Conservation (phyloP, 92 coral and sea anemone species). For the Anthopleura xanthogrammica region DNA sequence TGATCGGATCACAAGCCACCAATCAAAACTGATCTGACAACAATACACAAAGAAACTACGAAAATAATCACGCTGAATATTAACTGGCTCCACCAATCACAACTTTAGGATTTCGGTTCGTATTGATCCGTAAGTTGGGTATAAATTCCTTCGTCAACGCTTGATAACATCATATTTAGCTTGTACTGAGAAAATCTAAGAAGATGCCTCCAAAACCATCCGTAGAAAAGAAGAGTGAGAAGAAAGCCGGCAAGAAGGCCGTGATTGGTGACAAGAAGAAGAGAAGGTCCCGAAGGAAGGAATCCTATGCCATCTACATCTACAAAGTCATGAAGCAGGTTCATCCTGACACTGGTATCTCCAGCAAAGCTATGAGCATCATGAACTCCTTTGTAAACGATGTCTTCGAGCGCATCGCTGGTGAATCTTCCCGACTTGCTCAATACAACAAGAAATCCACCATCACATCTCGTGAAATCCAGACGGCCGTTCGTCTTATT, state of each 20-base stretch:
- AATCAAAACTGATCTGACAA: too few relatives aligned
- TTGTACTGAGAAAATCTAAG: too few relatives aligned
- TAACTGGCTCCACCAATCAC: too few relatives aligned
- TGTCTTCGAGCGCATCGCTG: conserved; percentile 83
- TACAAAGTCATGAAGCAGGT: conserved; percentile 89
- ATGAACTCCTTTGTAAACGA: conserved; percentile 90
- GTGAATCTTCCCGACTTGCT: conserved; percentile 32
- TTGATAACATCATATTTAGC: too few relatives aligned
- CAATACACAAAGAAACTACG: too few relatives aligned
- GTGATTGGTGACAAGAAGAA: conserved; percentile 57
- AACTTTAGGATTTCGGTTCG: too few relatives aligned
- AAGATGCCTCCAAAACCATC: too few relatives aligned
- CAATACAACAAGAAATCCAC: conserved; percentile 15
- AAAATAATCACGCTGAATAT: too few relatives aligned
- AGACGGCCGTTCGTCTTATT: conserved; percentile 27
- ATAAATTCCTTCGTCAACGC: too few relatives aligned
- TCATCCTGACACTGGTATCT: conserved; percentile 92
- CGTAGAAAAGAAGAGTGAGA: conserved; percentile 54
- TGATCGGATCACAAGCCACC: too few relatives aligned
- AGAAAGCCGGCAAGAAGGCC: conserved; percentile 69
- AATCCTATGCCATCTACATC: conserved; percentile 81
- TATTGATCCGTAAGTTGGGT: too few relatives aligned
- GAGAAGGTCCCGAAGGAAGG: conserved; percentile 48
- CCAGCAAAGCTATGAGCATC: conserved; percentile 93
- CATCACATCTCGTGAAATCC: conserved; percentile 29